Evolutionary conservation across 1,140 invertebrate species (phyloP).

Genomic region (Glossosoma conforme): DNA sequence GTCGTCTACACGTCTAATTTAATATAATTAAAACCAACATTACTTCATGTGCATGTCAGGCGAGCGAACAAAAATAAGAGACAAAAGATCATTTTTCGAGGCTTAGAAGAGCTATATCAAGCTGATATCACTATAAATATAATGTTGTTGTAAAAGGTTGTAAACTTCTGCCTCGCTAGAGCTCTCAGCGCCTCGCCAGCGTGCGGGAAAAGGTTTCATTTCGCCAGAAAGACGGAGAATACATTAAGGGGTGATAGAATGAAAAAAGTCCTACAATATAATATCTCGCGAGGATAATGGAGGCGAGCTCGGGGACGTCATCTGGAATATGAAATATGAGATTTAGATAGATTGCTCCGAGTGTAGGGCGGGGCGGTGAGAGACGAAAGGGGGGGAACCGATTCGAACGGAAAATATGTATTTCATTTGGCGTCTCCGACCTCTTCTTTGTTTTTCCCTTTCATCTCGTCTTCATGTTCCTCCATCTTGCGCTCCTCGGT

Average conservation of each 20-base stretch:
- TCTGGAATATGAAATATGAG: slow-evolving; percentile 34
- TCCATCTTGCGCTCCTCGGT: too few relatives aligned
- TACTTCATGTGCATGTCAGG: too few relatives aligned
- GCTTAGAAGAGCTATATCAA: too few relatives aligned
- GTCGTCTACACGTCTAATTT: too few relatives aligned
- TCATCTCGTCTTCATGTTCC: not conserved
- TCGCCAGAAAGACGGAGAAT: slow-evolving; percentile 27
- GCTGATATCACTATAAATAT: too few relatives aligned
- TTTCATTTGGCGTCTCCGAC: slow-evolving; percentile 24
- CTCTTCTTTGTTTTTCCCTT: slow-evolving; percentile 2
- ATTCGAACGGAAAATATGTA: slow-evolving; percentile 30
- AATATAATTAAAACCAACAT: too few relatives aligned
- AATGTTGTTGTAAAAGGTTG: too few relatives aligned
- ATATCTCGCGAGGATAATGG: slow-evolving; percentile 31
- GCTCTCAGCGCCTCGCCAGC: too few relatives aligned
- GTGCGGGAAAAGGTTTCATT: slow-evolving; percentile 32
- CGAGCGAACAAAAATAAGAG: too few relatives aligned
- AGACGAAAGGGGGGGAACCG: not conserved
- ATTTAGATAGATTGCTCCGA: slow-evolving; percentile 33
- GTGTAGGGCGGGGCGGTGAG: not conserved
- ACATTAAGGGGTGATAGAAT: slow-evolving; percentile 31
- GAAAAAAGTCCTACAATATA: slow-evolving; percentile 28
- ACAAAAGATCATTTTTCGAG: too few relatives aligned
- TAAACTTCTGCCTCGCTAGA: too few relatives aligned
- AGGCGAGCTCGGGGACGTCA: slow-evolving; percentile 24